Evolutionary conservation across 2,888 invertebrate species (phyloP), one percentile per base, ranked within the genome.

Genomic region (Balanococcus diminutus): DNA sequence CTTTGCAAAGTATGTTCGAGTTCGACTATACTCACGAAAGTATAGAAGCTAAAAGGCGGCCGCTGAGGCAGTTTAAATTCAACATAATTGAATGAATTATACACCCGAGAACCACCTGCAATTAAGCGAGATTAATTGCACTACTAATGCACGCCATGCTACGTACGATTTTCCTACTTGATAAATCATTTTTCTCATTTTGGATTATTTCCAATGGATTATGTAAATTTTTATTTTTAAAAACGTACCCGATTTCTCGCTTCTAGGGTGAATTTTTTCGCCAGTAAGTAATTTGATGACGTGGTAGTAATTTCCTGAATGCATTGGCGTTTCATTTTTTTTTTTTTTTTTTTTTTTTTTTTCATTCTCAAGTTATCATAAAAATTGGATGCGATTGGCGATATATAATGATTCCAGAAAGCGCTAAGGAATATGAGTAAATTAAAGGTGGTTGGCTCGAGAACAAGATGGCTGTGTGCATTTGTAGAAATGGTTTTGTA

Each of bases 121-220:
- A 75, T 75, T 75, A 75, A 16, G 36, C 19, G 75, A 75, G 75
- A 75, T 75, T 75, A 75, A 75, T 75, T 32, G 75, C 75, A 28
- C 2, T 67, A 32, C 72, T 75, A 75, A 36, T 75, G 75, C 75
- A 75, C 75, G 75, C 75, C 11, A 75, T 28, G 22, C 32, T 9
- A 75, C n/a, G 75, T 9, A 75, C n/a, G 75, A 36, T 75, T 32
- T 75, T 36, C 28, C 28, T 28, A 75, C 16, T 75, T 75, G 75
- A 75, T 75, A 75, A 36, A 75, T 75, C 31, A 75, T 75, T 75
- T 75, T 75, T 75, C 75, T 75, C 36, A 28, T 25, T 75, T 75
- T 75, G 75, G 75, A 75, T 75, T 75, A 75, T 32, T 75, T 75
- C 75, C 75, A 75, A 75, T 75, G 32, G n/a, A 75, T 31, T 75